These are phyloP conservation scores for Nebria brevicollis DNA, from an alignment of 2,888 invertebrate species.

Conservation along the genomic window DNA sequence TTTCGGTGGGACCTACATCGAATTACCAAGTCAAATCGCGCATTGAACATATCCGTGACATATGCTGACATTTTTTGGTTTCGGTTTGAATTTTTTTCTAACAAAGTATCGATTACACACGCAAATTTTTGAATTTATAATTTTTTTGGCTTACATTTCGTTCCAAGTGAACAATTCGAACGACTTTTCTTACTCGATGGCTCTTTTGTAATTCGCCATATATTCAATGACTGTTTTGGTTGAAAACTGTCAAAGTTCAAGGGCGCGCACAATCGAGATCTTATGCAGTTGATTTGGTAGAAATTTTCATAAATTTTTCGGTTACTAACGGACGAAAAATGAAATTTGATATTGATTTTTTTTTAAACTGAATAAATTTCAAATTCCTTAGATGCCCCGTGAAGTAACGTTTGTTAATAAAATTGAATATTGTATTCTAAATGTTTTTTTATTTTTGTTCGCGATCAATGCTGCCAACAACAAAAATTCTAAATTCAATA, in stretches of 20 bases:
- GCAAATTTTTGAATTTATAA: slow-evolving; percentile 41
- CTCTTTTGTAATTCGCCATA: slow-evolving; percentile 16
- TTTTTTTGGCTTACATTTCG: slow-evolving; percentile 27
- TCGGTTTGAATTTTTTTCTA: background rate
- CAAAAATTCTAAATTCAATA: slow-evolving; percentile 46
- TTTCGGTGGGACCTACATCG: background rate
- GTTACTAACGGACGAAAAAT: background rate
- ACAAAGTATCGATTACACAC: slow-evolving; percentile 55
- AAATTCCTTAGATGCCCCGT: background rate
- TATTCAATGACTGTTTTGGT: background rate
- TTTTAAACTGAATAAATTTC: background rate
- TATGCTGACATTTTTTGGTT: slow-evolving; percentile 29
- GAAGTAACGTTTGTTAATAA: too few species aligned
- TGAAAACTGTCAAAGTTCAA: background rate
- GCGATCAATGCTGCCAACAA: slow-evolving; percentile 36
- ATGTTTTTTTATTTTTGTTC: too few species aligned
- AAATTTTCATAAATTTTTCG: slow-evolving; percentile 1
- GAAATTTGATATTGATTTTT: background rate
- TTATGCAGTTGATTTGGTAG: background rate
- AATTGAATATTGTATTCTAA: too few species aligned
- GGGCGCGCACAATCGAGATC: background rate
- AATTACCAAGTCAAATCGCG: slow-evolving; percentile 42
- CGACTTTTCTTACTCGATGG: background rate
- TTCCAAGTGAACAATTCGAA: slow-evolving; percentile 27
- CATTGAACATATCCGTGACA: slow-evolving; percentile 20